phyloP scores from a whole-genome alignment of 2,113 vertebrate species.

The Pungitius pungitius region DNA sequence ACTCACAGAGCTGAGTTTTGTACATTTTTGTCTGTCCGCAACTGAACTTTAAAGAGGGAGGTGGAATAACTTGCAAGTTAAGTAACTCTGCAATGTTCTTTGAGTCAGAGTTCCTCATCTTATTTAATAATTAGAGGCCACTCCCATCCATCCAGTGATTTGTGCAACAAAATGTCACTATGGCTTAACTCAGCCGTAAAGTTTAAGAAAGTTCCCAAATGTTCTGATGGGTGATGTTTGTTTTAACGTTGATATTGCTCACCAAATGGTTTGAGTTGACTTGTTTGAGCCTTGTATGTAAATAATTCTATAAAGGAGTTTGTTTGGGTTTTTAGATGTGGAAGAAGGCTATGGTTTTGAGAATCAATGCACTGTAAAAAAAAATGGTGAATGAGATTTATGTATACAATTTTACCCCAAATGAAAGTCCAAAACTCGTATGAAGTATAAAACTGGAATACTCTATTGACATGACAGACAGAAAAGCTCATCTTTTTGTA shows the following conservation, averaged over 20 bases:
- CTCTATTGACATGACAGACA: slow-evolving; percentile 48
- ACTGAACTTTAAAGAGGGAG: slow-evolving; percentile 30
- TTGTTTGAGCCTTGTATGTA: slow-evolving; percentile 71
- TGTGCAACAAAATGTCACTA: slow-evolving; percentile 42
- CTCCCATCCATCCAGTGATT: slow-evolving; percentile 32
- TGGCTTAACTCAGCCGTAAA: slow-evolving; percentile 10
- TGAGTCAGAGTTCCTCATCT: slow-evolving; percentile 5
- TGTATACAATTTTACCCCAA: slow-evolving; percentile 64
- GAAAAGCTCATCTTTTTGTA: slow-evolving; percentile 78
- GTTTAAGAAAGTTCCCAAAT: slow-evolving; percentile 29
- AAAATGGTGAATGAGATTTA: slow-evolving; percentile 64
- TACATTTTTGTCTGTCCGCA: slow-evolving; percentile 36
- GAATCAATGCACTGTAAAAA: slow-evolving; percentile 68
- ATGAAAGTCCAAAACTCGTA: slow-evolving; percentile 63
- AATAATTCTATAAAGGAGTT: slow-evolving; percentile 74
- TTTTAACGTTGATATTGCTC: slow-evolving; percentile 40
- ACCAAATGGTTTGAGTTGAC: slow-evolving; percentile 50
- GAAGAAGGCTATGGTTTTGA: slow-evolving; percentile 57
- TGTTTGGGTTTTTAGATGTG: slow-evolving; percentile 68
- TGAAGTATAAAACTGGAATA: slow-evolving; percentile 53
- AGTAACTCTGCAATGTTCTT: slow-evolving; percentile 11
- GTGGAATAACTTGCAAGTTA: slow-evolving; percentile 20
- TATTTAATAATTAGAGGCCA: slow-evolving; percentile 39
- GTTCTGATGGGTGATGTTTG: slow-evolving; percentile 35
- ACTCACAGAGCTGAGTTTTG: slow-evolving; percentile 20